Evolutionary conservation across 2,113 vertebrate species (phyloP), one percentile per base, ranked within the genome.

Genomic region (Procavia capensis): DNA sequence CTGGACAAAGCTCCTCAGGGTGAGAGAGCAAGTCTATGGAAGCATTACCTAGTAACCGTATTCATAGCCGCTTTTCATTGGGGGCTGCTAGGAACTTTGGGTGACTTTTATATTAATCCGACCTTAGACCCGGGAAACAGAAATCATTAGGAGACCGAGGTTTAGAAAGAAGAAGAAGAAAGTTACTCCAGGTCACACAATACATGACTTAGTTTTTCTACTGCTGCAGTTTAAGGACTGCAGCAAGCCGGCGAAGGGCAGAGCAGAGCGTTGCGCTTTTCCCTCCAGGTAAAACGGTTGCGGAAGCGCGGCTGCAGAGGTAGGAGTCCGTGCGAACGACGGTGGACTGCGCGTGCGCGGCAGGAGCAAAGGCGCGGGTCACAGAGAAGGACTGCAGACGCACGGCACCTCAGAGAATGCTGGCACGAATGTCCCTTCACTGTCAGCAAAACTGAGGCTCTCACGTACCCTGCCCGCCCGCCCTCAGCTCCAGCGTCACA

Each of bases 401-500:
- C 36, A 2, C 25, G 10, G 80, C 57, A 20, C 64, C 31, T 13
- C n/a, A 16, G 54, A 25, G 79, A 24, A n/a, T 59, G 79, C 17
- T 54, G 50, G 50, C 50, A 54, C 11, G 14, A 54, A 54, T 54
- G 50, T 54, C 54, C 25, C 20, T 4, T 14, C 25, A 39, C 8
- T 25, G 6, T 61, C 79, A 10, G 24, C 50, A 81, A 81, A 54
- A 25, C 50, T 13, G 4, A 29, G 8, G 54, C n/a, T 22, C n/a
- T 3, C 4, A 4, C 22, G 50, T 59, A 59, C 29, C 14, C 36
- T 36, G n/a, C n/a, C 54, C 36, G 3, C 39, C 59, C 57, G 54
- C 99, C 63, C 99, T 97, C 50, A 99, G 98, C 98, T 99, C 98
- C 91, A 99, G 98, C 6, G 98, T 98, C 92, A 98, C 97, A 0